Evolutionary conservation across 2,797 vertebrate species (phyloP), one percentile per base, ranked within the genome.

Genomic region (Anguilla anguilla): DNA sequence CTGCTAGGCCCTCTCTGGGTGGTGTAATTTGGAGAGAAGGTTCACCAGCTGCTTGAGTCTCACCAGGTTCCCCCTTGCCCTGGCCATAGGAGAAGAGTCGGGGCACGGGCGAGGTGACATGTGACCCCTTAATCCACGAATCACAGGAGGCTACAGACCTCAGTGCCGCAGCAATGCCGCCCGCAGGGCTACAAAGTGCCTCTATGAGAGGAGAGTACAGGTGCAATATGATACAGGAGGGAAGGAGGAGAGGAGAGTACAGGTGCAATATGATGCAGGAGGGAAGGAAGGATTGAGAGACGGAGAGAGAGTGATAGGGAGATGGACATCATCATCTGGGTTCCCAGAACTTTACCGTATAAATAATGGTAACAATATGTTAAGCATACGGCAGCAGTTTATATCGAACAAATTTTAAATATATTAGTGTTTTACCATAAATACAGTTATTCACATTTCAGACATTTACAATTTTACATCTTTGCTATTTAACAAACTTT

Each of bases 151-250:
- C 91, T 19, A 94, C 87, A 0, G 92, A 92, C 35, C 87, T 87
- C 53, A 96, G 90, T 59, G 93, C 93, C 84, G 93, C 88, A 2
- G 93, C 89, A 0, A 95, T 87, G 7, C 94, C 93, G 22, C 82
- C 46, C 57, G 86, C 49, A 53, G 82, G 53, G 83, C 95, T 95
- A 57, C 86, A 81, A 51, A 35, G 83, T 1, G 51, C 83, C 28
- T 88, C 87, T 88, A 1, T 35, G 46, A 46, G 31, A 31, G 31
- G 31, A 31, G 31, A 31, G 31, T 31, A 31, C 1, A 1, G 31
- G 31, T 31, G 31, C 31, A 31, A 31, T 31, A 31, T 31, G 31
- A 31, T 0, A 31, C 31, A 31, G 31, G 31, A 31, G 31, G 31
- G 31, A 31, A 31, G 31, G 31, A 31, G 31, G 31, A 31, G 31